These are phyloP conservation scores for Enteromius mattozi DNA, from an alignment of 2,797 vertebrate species.

Conservation along the genomic window DNA sequence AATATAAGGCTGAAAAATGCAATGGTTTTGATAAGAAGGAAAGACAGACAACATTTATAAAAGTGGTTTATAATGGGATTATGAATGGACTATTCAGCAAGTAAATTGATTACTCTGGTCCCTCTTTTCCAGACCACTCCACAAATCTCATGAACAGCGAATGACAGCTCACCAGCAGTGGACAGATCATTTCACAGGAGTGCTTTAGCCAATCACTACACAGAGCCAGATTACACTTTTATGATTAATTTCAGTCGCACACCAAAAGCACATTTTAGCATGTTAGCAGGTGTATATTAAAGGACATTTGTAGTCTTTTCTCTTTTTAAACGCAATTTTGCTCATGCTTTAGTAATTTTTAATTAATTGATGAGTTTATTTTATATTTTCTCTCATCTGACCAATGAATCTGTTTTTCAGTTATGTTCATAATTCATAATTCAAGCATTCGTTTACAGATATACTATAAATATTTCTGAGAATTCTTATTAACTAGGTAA, in stretches of 20 bases:
- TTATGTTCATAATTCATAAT: neutral
- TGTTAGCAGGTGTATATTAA: neutral
- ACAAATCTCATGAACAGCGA: conserved; percentile 64
- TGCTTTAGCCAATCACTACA: conserved; percentile 66
- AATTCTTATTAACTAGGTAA: neutral
- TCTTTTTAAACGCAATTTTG: neutral
- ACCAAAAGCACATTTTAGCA: conserved; percentile 32
- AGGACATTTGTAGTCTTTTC: neutral
- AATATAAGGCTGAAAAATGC: neutral
- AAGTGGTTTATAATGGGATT: neutral
- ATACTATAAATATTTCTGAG: neutral
- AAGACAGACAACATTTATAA: neutral
- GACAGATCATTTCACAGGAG: conserved; percentile 52
- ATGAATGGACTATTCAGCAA: neutral
- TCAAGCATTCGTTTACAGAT: neutral
- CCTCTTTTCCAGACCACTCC: conserved; percentile 86
- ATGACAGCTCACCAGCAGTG: conserved; percentile 49
- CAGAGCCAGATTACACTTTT: conserved; percentile 52
- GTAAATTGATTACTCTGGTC: conserved; percentile 1
- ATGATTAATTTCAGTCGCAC: conserved; percentile 16
- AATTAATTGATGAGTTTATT: neutral
- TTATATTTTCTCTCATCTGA: conserved; percentile 18
- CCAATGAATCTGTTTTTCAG: neutral
- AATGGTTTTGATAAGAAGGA: neutral
- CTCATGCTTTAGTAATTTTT: neutral